These are phyloP conservation scores for Stegophylla sp. DNA, from an alignment of 2,888 invertebrate species.

Conservation along the genomic window DNA sequence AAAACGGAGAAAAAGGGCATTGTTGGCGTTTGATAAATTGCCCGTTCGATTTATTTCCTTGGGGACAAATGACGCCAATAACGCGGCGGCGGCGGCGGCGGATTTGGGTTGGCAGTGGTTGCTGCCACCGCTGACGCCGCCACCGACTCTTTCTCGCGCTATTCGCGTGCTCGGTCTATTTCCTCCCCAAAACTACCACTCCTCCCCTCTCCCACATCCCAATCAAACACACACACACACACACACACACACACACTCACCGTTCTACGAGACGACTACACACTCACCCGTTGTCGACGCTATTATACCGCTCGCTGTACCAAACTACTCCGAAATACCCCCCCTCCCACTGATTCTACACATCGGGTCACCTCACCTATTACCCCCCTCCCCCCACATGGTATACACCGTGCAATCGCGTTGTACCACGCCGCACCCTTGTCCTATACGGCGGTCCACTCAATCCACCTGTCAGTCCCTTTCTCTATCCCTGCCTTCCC, in stretches of 20 bases:
- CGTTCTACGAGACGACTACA: too few species aligned
- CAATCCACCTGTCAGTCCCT: not conserved
- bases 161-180: not conserved
- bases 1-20: constrained; percentile 58
- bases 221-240: too few species aligned
- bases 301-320: too few species aligned
- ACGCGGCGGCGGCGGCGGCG: constrained; percentile 28
- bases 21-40: constrained; percentile 59
- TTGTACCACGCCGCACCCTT: not conserved
- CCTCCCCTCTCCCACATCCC: not conserved
- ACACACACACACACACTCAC: too few species aligned
- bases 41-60: constrained; percentile 59
- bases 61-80: constrained; percentile 59
- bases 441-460: not conserved
- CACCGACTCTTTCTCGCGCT: constrained; percentile 6
- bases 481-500: not conserved
- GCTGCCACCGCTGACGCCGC: too few species aligned
- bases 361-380: too few species aligned
- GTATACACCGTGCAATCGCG: not conserved
- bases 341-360: too few species aligned
- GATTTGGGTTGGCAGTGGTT: constrained; percentile 55
- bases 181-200: not conserved
- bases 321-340: too few species aligned
- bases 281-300: too few species aligned
- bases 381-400: too few species aligned